A percentile compares a stretch with the other conserved stretches of the same genome.
phyloP scores from a whole-genome alignment of 2,797 vertebrate species.

The Myotis daubentonii region DNA sequence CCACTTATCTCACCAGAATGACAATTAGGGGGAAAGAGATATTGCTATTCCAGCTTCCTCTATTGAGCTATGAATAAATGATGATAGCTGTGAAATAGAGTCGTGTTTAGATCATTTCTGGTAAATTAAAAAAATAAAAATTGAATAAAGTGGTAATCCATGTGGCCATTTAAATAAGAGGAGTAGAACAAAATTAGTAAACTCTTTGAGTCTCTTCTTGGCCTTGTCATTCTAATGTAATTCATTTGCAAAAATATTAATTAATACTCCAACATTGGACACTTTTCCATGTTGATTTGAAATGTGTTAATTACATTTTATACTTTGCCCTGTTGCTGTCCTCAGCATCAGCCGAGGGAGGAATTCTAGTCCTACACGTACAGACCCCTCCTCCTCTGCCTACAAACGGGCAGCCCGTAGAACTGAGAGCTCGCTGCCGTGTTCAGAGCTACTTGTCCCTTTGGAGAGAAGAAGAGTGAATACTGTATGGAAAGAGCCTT shows the following conservation, averaged over 20 bases:
- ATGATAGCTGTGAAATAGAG: slow-evolving; percentile 73
- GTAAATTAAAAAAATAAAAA: slow-evolving; percentile 77
- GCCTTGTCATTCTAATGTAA: slow-evolving; percentile 74
- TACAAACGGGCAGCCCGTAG: not conserved
- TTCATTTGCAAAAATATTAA: slow-evolving; percentile 77
- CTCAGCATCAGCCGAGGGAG: not conserved
- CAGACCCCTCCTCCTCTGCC: not conserved
- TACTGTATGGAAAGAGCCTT: not conserved
- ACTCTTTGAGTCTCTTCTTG: slow-evolving; percentile 60
- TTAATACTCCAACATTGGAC: slow-evolving; percentile 74
- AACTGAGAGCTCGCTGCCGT: not conserved
- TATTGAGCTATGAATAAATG: slow-evolving; percentile 78
- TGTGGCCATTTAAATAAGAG: slow-evolving; percentile 60
- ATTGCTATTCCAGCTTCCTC: slow-evolving; percentile 69
- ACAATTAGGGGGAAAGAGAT: slow-evolving; percentile 65
- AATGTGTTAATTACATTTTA: slow-evolving; percentile 63
- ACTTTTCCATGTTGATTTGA: slow-evolving; percentile 68
- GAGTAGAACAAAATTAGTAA: slow-evolving; percentile 58
- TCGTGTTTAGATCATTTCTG: slow-evolving; percentile 74
- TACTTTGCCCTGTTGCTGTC: not conserved
- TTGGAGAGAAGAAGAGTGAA: not conserved
- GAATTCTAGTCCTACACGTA: not conserved
- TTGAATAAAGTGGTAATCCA: slow-evolving; percentile 69
- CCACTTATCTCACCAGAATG: slow-evolving; percentile 76
- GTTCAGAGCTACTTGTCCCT: not conserved